Base-by-base conservation (phyloP, 2,888 invertebrate genomes). In the Yponomeuta cagnagella region DNA sequence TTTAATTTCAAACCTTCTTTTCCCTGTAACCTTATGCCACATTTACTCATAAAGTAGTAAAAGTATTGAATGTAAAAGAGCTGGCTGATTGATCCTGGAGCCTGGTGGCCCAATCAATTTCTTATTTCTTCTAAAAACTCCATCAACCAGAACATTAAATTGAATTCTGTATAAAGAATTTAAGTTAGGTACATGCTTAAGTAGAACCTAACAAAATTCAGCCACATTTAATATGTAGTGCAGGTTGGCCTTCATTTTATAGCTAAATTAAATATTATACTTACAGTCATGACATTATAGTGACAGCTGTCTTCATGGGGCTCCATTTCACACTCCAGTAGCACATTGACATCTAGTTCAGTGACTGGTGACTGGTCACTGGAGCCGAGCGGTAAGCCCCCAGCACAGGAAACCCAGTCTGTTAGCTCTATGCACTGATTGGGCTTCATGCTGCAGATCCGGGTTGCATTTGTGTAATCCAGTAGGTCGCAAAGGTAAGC, bases 401-500 rank as follows among this genome's bases (percentile, higher is more conserved):
- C 86, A 0, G 82, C 72, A 77, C 91, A 91, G 1, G 92, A 82
- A 31, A 92, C 89, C 92, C 92, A 92, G 77, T 90, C 89, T 74
- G 78, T 85, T 63, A 92, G 83, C 74, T 91, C 89, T 73, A 92
- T 91, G 69, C 87, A 85, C 75, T 92, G 92, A 31, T 84, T 85
- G 0, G 91, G 92, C 72, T 90, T 90, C 89, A 92, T 90, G 73
- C 92, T 92, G 74, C 92, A 92, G 77, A 92, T 88, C 70, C 92
- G 82, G 48, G 90, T 90, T 1, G 90, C 81, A 74, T 90, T 90
- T 33, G 92, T 92, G 72, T 91, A 91, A 73, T 92, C 92, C 71
- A 92, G 75, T 23, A 96, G 85, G 82, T 95, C 95, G 79, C 94
- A 95, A 9, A 94, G 85, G 79, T 93, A 93, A 72, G 94, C 94